Evolutionary conservation across 2,113 vertebrate genomes (phyloP).

Genomic region (Eulacestoma nigropectus): DNA sequence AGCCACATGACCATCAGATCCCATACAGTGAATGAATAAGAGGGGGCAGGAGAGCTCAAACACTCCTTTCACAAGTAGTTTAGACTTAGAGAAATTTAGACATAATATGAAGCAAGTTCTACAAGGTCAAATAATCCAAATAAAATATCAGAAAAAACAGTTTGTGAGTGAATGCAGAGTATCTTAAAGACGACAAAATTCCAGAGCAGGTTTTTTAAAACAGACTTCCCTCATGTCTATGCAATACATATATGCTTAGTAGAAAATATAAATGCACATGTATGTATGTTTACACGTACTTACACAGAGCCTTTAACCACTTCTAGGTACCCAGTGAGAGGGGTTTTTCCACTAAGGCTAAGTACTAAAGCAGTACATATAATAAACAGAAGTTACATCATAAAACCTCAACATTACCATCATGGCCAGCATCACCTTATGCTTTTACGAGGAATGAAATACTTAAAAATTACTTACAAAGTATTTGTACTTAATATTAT

Average conservation of each 20-base stretch:
- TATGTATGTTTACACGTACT: fast-evolving
- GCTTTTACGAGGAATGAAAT: not conserved
- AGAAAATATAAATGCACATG: not conserved
- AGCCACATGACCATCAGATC: not conserved
- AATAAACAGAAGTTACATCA: not conserved
- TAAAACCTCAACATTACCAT: not conserved
- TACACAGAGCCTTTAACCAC: not conserved
- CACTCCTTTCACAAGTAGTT: not conserved
- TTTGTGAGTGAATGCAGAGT: not conserved
- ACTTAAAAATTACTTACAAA: not conserved
- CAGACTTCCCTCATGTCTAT: not conserved
- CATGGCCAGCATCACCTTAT: not conserved
- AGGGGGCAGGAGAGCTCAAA: not conserved
- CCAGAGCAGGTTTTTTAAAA: not conserved
- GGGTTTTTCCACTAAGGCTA: not conserved
- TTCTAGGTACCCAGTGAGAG: not conserved
- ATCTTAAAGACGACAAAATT: not conserved
- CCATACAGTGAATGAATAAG: not conserved
- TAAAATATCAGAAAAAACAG: not conserved
- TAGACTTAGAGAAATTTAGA: not conserved
- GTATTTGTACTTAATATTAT: not conserved
- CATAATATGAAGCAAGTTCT: not conserved
- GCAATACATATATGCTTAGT: not conserved
- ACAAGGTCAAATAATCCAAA: not conserved
- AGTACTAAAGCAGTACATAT: not conserved